Evolutionary conservation across 2,888 invertebrate genomes (phyloP), one percentile per base, ranked within the genome.

Genomic region (Trypoxylon attenuatum): DNA sequence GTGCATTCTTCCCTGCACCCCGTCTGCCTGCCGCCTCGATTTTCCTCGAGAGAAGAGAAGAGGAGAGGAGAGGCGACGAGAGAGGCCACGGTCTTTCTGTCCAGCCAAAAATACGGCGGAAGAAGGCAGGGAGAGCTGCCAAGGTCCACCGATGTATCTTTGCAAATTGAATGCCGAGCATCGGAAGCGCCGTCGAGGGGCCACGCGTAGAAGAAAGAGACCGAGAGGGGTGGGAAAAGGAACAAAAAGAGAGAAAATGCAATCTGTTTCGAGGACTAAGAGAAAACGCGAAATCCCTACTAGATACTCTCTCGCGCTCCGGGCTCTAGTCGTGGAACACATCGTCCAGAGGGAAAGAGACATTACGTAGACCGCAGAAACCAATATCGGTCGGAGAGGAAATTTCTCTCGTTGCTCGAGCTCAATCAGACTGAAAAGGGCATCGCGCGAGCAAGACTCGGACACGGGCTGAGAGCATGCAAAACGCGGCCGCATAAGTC

Each of bases 331-430:
- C n/a, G n/a, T n/a, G n/a, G n/a, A n/a, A n/a, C n/a, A n/a, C n/a
- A n/a, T n/a, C n/a, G n/a, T 41, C 55, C 18, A 23, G 54, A 60
- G 57, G 71, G 73, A 71, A 76, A 43, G 62, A 67, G 69, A 67
- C 65, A 75, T 71, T 75, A 70, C 73, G 63, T 60, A 64, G 57
- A 55, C 65, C 71, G 42, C 65, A 66, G 63, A 77, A 77, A 77
- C 77, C 75, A 77, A 77, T 77, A 77, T 77, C 77, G 75, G 61
- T 54, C 53, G 60, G 38, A 47, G 64, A 64, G 75, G n/a, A 75
- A 67, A 75, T 77, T 69, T 73, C 65, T 43, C 59, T 52, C 38
- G 43, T 13, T 10, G n/a, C n/a, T n/a, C n/a, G n/a, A n/a, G n/a
- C n/a, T n/a, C n/a, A n/a, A 25, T 65, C 52, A 22, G 21, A 38